Conservation (phyloP, 1,140 invertebrate genomes). For the Drosophila oshimai region DNA sequence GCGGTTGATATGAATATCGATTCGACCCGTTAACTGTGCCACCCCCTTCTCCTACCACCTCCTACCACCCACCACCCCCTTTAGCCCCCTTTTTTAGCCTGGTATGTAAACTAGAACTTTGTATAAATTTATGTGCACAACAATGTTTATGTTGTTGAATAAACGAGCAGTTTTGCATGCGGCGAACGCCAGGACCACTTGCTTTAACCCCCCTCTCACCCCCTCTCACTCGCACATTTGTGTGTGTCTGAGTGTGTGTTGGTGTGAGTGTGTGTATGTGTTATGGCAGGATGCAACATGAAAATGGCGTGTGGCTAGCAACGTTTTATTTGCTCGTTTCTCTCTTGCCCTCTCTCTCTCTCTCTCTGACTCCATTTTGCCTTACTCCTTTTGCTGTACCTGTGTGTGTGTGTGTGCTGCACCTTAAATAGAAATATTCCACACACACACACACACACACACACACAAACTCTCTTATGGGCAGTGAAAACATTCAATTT, state of each 20-base stretch:
- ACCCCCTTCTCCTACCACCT: constrained; percentile 1
- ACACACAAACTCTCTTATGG: constrained; percentile 10
- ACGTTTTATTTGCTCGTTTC: constrained; percentile 69
- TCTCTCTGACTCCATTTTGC: constrained; percentile 3
- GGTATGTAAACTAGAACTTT: constrained; percentile 77
- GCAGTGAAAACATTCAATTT: constrained; percentile 62
- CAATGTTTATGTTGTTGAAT: constrained; percentile 80
- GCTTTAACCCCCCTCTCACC: background rate
- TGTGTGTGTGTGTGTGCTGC: constrained; percentile 1
- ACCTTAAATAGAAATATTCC: constrained; percentile 52
- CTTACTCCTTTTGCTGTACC: background rate
- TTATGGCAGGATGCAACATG: constrained; percentile 79
- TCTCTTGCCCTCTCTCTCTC: background rate
- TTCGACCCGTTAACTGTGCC: constrained; percentile 69
- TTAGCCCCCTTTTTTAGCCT: background rate
- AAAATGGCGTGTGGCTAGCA: constrained; percentile 76
- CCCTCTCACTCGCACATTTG: background rate
- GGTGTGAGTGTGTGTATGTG: constrained; percentile 19
- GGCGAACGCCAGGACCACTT: constrained; percentile 37
- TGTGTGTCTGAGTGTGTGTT: background rate
- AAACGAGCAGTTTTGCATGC: constrained; percentile 77
- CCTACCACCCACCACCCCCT: no score
- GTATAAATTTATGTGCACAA: constrained; percentile 80
- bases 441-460: constrained; percentile 5
- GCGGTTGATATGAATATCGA: constrained; percentile 79